Base-by-base conservation (phyloP, 2,797 vertebrate genomes). In the Poecilia velifera region DNA sequence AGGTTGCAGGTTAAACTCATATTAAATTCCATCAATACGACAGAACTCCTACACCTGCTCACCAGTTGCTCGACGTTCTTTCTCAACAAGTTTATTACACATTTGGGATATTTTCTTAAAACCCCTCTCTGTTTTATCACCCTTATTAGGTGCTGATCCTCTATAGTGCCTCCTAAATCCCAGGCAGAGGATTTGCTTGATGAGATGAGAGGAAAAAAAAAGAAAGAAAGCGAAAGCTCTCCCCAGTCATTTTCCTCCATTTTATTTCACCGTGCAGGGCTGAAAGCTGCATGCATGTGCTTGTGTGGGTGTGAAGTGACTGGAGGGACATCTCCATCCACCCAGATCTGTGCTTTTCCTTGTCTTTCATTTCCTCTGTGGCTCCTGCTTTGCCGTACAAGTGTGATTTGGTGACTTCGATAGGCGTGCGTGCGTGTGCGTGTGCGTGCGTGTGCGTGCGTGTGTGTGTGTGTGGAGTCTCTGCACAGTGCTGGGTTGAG, bases 311-410 rank as follows among this genome's bases (percentile, higher is more conserved):
- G 88, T 82, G 82, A 82, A 84, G 79, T 76, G 80, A 90, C 90
- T 88, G 81, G 81, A 86, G 90, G 89, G 87, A 90, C 91, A 89
- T 91, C 80, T 89, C 83, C 31, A 51, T 88, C 88, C 85, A 84
- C 78, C 74, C 78, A 87, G 81, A 87, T 86, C 87, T 89, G 45
- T 72, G 78, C 82, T 87, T 87, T 81, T 81, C 86, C 83, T 88
- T 82, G 78, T 74, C 89, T 94, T 93, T 93, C 79, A 93, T 94
- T 95, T 95, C 91, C 92, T 93, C 80, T 90, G 90, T 84, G 86
- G 80, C 86, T 88, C 79, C 78, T 49, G 53, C 83, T 80, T 87
- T 75, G 74, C 76, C 7, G 20, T 43, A 64, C 55, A 81, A 83
- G 76, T 85, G 83, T 88, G 66, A 43, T 47, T 49, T 72, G 43